phyloP scores from a whole-genome alignment of 1,140 invertebrate species.

The Aricia agestis region DNA sequence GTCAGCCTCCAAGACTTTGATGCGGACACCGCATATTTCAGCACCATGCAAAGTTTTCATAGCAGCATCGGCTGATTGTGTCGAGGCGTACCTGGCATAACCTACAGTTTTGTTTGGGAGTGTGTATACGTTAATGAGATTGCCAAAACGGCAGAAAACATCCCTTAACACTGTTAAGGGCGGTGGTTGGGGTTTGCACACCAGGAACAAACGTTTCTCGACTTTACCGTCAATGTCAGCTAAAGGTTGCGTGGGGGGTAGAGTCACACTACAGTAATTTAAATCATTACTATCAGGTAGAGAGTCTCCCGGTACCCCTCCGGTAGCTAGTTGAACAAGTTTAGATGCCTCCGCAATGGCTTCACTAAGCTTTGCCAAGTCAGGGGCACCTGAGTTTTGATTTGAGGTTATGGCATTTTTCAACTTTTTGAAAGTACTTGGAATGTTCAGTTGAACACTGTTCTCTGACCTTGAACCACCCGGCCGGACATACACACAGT shows the following conservation, averaged over 20 bases:
- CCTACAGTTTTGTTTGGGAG: slow-evolving; percentile 92
- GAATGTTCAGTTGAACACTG: slow-evolving; percentile 35
- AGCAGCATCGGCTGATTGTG: slow-evolving; percentile 83
- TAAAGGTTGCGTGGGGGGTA: slow-evolving; percentile 84
- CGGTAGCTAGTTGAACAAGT: slow-evolving; percentile 53
- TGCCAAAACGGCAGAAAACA: slow-evolving; percentile 93
- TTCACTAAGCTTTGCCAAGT: slow-evolving; percentile 51
- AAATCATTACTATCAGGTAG: slow-evolving; percentile 43
- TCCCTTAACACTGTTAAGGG: slow-evolving; percentile 89
- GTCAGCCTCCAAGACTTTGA: slow-evolving; percentile 55
- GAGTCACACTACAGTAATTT: slow-evolving; percentile 77
- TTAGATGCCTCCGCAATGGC: slow-evolving; percentile 61
- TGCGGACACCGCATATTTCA: slow-evolving; percentile 56
- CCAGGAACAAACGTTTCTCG: slow-evolving; percentile 78
- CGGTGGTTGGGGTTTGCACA: slow-evolving; percentile 87
- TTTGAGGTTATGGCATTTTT: slow-evolving; percentile 43
- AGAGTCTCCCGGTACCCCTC: slow-evolving; percentile 37
- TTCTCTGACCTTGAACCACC: slow-evolving; percentile 39
- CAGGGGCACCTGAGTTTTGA: slow-evolving; percentile 40
- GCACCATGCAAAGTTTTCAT: slow-evolving; percentile 53
- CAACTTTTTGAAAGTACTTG: slow-evolving; percentile 43
- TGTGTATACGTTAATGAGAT: slow-evolving; percentile 93
- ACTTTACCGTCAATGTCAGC: slow-evolving; percentile 75
- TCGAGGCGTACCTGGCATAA: slow-evolving; percentile 90
- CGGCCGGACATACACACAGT: slow-evolving; percentile 48